Percentiles rank a stretch among this genome's conserved stretches.
Conservation (phyloP, 2,888 invertebrate genomes). For the Sericinus montela region DNA sequence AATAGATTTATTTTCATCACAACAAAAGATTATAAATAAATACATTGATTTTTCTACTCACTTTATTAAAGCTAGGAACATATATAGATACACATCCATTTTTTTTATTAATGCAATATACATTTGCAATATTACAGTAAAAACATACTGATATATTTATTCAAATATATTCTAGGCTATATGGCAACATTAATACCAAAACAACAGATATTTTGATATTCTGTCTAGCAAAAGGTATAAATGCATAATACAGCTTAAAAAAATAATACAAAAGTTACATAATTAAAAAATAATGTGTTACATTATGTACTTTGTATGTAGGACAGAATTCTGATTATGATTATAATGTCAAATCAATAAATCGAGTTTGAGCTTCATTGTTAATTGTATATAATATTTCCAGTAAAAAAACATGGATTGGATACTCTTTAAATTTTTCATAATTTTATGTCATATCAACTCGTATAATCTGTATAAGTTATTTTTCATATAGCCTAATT, state of each 20-base stretch:
- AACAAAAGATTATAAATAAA: conserved; percentile 29
- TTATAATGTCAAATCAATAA: too few species aligned
- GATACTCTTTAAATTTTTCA: conserved; percentile 51
- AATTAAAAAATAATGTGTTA: too few species aligned
- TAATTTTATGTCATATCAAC: conserved; percentile 28
- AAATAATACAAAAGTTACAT: too few species aligned
- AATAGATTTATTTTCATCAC: conserved; percentile 27
- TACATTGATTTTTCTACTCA: conserved; percentile 42
- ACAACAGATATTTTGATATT: background rate
- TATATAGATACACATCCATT: conserved; percentile 42
- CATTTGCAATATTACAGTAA: conserved; percentile 8
- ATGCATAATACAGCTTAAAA: too few species aligned
- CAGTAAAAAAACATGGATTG: conserved; percentile 18
- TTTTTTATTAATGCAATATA: conserved; percentile 12
- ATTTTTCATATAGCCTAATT: conserved; percentile 45
- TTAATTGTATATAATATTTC: background rate
- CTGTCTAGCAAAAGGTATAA: too few species aligned
- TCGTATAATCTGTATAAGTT: conserved; percentile 20
- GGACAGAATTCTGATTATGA: too few species aligned
- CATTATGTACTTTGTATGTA: too few species aligned
- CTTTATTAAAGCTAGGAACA: conserved; percentile 74
- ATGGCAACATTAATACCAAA: background rate
- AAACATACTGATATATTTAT: conserved; percentile 10
- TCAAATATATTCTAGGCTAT: conserved; percentile 4
- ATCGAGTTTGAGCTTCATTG: too few species aligned